phyloP scores from a whole-genome alignment of 2,888 invertebrate genomes.

The Nebria brevicollis region DNA sequence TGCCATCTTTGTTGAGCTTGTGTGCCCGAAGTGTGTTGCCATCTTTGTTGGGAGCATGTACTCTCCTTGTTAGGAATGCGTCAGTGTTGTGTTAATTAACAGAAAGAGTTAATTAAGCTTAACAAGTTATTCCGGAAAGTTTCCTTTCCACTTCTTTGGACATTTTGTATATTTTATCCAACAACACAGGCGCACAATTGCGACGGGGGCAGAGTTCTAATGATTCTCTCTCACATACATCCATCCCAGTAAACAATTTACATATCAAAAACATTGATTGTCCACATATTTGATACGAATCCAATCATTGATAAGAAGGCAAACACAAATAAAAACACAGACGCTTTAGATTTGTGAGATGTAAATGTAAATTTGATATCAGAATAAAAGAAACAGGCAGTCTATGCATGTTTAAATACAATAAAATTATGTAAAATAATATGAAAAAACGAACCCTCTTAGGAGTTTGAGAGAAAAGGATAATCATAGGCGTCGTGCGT shows the following conservation, averaged over 20 bases:
- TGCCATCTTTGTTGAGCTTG: too few relatives aligned
- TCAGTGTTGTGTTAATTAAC: conserved; percentile 62
- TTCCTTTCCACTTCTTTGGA: conserved; percentile 50
- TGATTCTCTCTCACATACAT: too few relatives aligned
- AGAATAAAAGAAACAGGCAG: not conserved
- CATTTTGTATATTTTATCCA: too few relatives aligned
- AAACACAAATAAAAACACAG: too few relatives aligned
- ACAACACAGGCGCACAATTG: too few relatives aligned
- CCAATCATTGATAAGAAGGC: too few relatives aligned
- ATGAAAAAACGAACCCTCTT: not conserved
- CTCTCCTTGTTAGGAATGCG: conserved; percentile 59
- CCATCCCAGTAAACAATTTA: too few relatives aligned
- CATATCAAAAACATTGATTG: too few relatives aligned
- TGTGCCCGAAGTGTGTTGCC: not conserved
- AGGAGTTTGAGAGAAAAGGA: not conserved
- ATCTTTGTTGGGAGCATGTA: conserved; percentile 50
- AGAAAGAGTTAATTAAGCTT: conserved; percentile 62
- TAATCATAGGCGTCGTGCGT: not conserved
- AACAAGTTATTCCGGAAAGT: conserved; percentile 61
- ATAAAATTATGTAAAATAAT: not conserved
- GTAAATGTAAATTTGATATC: not conserved
- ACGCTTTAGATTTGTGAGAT: conserved; percentile 48
- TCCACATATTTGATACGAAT: too few relatives aligned
- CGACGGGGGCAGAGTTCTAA: too few relatives aligned
- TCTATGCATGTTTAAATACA: not conserved